phyloP scores from a whole-genome alignment of 2,888 invertebrate genomes.

The Polydrusus cervinus region DNA sequence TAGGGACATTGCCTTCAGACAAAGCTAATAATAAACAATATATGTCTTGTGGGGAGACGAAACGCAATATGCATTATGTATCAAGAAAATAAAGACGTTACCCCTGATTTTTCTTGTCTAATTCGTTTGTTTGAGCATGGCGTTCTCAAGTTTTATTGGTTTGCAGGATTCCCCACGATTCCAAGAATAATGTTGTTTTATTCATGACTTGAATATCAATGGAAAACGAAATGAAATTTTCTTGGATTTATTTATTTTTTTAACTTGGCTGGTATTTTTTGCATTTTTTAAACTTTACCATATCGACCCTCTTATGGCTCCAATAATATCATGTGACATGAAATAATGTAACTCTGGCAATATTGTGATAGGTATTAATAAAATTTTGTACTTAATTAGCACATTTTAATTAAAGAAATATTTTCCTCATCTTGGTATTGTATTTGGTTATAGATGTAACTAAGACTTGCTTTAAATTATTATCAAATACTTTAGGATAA shows the following conservation, averaged over 20 bases:
- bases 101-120: slow-evolving; percentile 55
- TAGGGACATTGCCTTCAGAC: slow-evolving; percentile 22
- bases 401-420: no score
- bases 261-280: neutral
- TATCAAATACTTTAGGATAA: no score
- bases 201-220: slow-evolving; percentile 43
- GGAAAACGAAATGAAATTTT: slow-evolving; percentile 27
- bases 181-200: slow-evolving; percentile 50
- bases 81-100: slow-evolving; percentile 53
- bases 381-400: no score
- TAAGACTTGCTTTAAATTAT: no score
- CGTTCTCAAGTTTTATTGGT: slow-evolving; percentile 31
- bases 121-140: slow-evolving; percentile 41
- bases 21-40: slow-evolving; percentile 37
- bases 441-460: no score
- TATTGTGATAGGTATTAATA: no score
- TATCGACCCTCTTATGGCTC: no score
- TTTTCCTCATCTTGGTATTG: no score
- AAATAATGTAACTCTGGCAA: no score
- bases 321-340: no score
- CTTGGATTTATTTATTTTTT: neutral
- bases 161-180: slow-evolving; percentile 37
- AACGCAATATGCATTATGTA: slow-evolving; percentile 55
- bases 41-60: slow-evolving; percentile 38
- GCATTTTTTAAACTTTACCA: no score